Evolutionary conservation across 2,797 vertebrate genomes (phyloP).

Genomic region (Liasis olivaceus): DNA sequence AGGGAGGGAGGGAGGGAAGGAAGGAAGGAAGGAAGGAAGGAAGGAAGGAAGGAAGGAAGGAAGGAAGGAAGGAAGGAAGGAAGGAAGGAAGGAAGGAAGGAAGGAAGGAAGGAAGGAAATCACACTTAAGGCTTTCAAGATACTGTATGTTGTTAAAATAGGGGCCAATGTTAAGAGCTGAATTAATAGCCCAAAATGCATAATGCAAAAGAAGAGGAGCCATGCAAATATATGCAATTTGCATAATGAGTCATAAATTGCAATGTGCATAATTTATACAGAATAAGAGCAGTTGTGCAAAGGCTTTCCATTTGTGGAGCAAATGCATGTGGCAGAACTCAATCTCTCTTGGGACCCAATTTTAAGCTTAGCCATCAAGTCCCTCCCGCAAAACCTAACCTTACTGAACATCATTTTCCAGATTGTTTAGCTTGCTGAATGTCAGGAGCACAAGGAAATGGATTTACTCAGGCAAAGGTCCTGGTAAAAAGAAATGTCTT

Average conservation of each 20-base stretch:
- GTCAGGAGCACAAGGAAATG: background rate
- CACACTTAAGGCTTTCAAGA: background rate
- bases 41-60: no score
- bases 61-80: no score
- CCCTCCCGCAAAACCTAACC: fast-evolving
- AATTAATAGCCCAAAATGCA: background rate
- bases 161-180: background rate
- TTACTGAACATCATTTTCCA: background rate
- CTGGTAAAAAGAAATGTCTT: background rate
- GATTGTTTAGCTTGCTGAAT: background rate
- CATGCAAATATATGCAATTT: background rate
- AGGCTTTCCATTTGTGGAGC: background rate
- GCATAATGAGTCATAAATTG: background rate
- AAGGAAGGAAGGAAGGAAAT: no score
- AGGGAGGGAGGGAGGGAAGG: fast-evolving
- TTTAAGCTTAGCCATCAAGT: background rate
- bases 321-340: background rate
- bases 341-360: background rate
- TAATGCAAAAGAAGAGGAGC: background rate
- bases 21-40: fast-evolving
- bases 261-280: background rate
- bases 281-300: background rate
- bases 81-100: no score
- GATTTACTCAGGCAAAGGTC: background rate
- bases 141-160: background rate